Conservation (phyloP, 1,140 invertebrate species). For the Heliconius nattereri region DNA sequence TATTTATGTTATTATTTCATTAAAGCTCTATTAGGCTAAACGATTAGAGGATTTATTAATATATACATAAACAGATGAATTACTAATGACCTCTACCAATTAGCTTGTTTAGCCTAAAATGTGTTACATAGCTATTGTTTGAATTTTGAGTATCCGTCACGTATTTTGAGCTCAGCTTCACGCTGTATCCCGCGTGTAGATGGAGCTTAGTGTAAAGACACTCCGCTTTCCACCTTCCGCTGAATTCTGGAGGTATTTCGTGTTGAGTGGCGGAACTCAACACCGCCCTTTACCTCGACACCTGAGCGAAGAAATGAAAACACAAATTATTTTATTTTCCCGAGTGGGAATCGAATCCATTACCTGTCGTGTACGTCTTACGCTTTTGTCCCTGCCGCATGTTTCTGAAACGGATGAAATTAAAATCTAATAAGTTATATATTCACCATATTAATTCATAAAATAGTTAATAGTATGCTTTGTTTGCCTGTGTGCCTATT, state of each 20-base stretch:
- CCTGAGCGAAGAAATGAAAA: no score
- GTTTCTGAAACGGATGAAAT: no score
- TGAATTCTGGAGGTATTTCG: no score
- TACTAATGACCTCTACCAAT: not conserved
- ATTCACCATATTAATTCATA: not conserved
- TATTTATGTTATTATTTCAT: not conserved
- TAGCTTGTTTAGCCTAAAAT: not conserved
- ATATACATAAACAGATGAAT: not conserved
- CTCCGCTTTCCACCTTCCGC: no score
- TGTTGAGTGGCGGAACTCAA: no score
- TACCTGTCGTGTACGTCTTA: no score
- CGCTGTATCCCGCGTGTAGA: no score
- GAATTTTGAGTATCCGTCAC: not conserved
- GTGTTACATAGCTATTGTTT: not conserved
- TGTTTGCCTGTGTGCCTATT: conserved; percentile 18
- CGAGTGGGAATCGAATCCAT: no score
- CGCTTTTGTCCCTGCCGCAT: no score
- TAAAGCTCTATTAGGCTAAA: not conserved
- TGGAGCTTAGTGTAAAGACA: no score
- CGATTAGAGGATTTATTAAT: not conserved
- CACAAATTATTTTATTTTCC: no score
- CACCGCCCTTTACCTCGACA: no score
- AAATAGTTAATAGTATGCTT: not conserved
- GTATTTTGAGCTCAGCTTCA: not conserved
- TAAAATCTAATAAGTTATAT: not conserved